Evolutionary conservation across 2,797 vertebrate genomes (phyloP), one percentile per base, ranked within the genome.

Genomic region (Chromis chromis): DNA sequence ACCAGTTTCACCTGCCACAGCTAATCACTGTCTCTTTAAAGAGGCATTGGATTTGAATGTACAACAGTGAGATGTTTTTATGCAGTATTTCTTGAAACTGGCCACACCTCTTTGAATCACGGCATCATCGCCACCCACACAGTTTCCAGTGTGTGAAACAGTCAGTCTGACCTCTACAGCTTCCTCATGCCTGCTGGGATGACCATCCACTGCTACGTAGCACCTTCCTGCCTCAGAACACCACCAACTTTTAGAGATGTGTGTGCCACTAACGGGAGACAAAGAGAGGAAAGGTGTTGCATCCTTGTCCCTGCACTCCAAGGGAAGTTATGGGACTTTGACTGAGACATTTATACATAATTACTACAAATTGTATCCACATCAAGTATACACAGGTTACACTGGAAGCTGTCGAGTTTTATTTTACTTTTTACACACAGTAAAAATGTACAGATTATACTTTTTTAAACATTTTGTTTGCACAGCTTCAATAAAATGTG

Each of bases 221-320:
- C 50, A 84, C 84, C 82, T 94, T 96, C 95, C 96, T 95, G 94
- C 86, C 74, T 87, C 71, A 70, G 77, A 89, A 86, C 66, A 66
- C 88, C 84, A 71, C 28, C 4, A 68, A 63, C 70, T 84, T 82
- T 65, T 65, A 69, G 53, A 72, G 77, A 83, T 73, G 62, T 80
- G 81, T 46, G 54, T 50, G 40, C 73, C 86, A 89, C 39, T 78
- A 72, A 53, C 21, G 40, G 77, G 80, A 86, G 93, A 98, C 97
- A 98, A 98, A 98, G 93, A 94, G 85, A 97, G 97, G 98, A 98
- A 99, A 95, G 94, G 93, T 93, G 95, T 93, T 88, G 93, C 95
- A 96, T 97, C 97, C 96, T 93, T 80, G 31, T 72, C 57, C 60
- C 25, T 46, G 59, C 21, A 55, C 57, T 70, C 25, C 16, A 33